Percentiles rank a stretch among this genome's conserved stretches.
Evolutionary conservation across 2,888 invertebrate genomes (phyloP).

Genomic region (Temnothorax rugatulus): DNA sequence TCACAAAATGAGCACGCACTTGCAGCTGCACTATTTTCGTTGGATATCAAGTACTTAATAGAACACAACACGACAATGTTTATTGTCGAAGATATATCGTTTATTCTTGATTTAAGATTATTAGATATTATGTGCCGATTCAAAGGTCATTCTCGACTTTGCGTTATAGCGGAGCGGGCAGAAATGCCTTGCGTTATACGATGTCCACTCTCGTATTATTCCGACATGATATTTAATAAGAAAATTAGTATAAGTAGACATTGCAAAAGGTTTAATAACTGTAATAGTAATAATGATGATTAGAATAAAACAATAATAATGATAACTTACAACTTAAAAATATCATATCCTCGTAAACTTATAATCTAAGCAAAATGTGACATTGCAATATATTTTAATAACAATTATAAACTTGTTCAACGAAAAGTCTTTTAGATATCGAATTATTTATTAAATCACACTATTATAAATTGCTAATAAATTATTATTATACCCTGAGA

Average conservation of each 20-base stretch:
- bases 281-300: neutral
- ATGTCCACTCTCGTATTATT: neutral
- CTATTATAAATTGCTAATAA: neutral
- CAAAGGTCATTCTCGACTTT: slow-evolving; percentile 51
- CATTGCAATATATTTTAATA: neutral
- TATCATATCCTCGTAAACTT: neutral
- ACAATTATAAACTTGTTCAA: neutral
- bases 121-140: slow-evolving; percentile 47
- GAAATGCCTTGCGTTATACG: neutral
- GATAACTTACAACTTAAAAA: neutral
- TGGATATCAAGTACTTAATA: slow-evolving; percentile 11
- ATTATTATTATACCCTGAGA: neutral
- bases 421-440: too few species aligned
- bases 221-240: neutral
- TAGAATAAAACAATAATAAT: neutral
- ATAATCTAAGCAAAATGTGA: neutral
- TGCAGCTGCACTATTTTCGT: neutral
- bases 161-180: neutral
- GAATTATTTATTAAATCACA: neutral
- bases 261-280: slow-evolving; percentile 2
- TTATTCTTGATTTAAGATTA: slow-evolving; percentile 53
- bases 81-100: slow-evolving; percentile 18
- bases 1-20: neutral
- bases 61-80: slow-evolving; percentile 23
- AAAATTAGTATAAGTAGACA: neutral